A percentile compares a stretch with the other conserved stretches of the same genome.
Conservation (phyloP, 64 coral and sea anemone genomes). For the Pocillopora verrucosa region DNA sequence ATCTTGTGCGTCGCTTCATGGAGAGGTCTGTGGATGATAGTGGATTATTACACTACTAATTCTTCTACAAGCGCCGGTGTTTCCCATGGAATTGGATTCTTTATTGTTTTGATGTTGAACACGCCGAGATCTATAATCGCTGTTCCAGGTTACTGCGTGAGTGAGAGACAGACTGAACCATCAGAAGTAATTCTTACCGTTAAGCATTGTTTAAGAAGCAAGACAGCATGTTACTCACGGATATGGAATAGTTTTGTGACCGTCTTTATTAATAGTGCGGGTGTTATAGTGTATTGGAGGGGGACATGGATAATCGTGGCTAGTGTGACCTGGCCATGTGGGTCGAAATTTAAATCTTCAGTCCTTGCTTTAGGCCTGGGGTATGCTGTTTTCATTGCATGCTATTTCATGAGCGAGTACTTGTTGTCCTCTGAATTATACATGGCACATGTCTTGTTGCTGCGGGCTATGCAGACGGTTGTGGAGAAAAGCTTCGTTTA, state of each 20-base stretch:
- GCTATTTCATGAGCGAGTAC: conserved; percentile 10
- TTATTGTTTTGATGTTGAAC: background rate
- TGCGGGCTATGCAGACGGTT: background rate
- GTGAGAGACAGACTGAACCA: conserved; percentile 3
- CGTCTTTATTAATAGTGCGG: conserved; percentile 6
- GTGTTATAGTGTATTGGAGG: conserved; percentile 47
- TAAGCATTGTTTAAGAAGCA: background rate
- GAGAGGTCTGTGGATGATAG: conserved; percentile 54
- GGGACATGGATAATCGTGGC: conserved; percentile 28
- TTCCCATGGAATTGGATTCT: conserved; percentile 26
- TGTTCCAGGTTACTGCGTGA: conserved; percentile 20
- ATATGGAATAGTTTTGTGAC: conserved; percentile 12
- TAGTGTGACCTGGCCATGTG: background rate
- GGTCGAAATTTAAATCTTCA: background rate
- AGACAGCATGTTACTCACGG: background rate
- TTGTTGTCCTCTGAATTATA: background rate
- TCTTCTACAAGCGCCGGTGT: background rate
- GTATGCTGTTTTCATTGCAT: background rate
- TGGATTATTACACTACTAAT: conserved; percentile 30
- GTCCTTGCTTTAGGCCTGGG: background rate
- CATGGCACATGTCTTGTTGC: background rate
- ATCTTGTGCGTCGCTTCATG: conserved; percentile 8
- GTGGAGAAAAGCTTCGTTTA: conserved; percentile 15
- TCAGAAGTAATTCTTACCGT: background rate
- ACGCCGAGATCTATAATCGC: conserved; percentile 14